Conservation (phyloP, 2,797 vertebrate species). For the Chelmon rostratus region DNA sequence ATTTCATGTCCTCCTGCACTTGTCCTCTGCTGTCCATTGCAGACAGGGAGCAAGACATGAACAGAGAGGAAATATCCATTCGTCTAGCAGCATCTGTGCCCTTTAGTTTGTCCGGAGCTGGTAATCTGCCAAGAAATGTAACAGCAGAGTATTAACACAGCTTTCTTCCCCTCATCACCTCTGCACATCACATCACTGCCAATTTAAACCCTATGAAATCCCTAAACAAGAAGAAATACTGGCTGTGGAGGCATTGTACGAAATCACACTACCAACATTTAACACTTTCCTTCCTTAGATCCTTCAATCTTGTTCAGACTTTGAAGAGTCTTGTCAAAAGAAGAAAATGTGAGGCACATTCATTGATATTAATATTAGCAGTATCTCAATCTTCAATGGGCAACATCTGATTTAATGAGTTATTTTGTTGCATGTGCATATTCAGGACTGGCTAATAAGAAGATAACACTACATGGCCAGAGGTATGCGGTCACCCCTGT, state of each 20-base stretch:
- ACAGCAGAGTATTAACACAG: slow-evolving; percentile 73
- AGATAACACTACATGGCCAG: neutral
- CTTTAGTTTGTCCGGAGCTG: slow-evolving; percentile 93
- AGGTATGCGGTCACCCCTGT: neutral
- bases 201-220: slow-evolving; percentile 55
- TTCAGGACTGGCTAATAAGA: neutral
- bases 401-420: neutral
- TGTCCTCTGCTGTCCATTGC: slow-evolving; percentile 68
- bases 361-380: neutral
- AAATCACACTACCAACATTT: slow-evolving; percentile 36
- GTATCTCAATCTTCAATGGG: neutral
- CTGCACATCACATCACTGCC: slow-evolving; percentile 61
- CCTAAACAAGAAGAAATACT: slow-evolving; percentile 52
- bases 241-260: slow-evolving; percentile 12
- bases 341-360: neutral
- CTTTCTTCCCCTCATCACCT: slow-evolving; percentile 55
- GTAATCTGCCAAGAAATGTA: slow-evolving; percentile 90
- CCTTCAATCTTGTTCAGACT: neutral
- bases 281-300: slow-evolving; percentile 3
- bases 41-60: slow-evolving; percentile 58
- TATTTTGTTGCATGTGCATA: neutral
- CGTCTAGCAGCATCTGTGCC: slow-evolving; percentile 75
- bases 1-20: slow-evolving; percentile 47
- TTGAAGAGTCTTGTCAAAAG: neutral
- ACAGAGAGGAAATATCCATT: slow-evolving; percentile 70